Percentiles rank a stretch among this genome's conserved stretches.
Evolutionary conservation across 2,797 vertebrate species (phyloP).

Genomic region (Salmo trutta): DNA sequence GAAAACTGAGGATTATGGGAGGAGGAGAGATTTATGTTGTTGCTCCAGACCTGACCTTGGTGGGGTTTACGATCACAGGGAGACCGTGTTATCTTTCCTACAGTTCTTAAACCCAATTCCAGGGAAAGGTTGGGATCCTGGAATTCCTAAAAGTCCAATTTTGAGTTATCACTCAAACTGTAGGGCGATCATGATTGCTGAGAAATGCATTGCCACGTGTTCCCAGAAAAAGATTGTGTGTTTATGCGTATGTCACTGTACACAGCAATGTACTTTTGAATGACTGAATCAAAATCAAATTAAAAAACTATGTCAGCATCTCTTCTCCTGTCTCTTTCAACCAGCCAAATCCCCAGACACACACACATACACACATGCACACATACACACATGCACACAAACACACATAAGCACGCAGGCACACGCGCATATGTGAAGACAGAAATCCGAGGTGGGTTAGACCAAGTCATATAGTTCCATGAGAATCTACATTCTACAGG

Average conservation of each 20-base stretch:
- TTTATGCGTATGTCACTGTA: too few species aligned
- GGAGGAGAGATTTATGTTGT: not conserved
- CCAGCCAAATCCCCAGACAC: not conserved
- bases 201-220: not conserved
- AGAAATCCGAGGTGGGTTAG: slow-evolving; percentile 58
- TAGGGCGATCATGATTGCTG: not conserved
- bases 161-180: not conserved
- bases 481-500: slow-evolving; percentile 28
- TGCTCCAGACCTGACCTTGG: not conserved
- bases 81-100: not conserved
- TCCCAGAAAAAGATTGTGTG: not conserved
- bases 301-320: not conserved
- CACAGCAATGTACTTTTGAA: too few species aligned
- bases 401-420: not conserved
- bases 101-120: not conserved
- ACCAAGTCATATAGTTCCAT: slow-evolving; percentile 48
- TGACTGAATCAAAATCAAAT: too few species aligned
- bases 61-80: not conserved
- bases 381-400: not conserved
- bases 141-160: not conserved
- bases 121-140: not conserved
- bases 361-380: not conserved
- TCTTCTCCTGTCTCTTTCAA: not conserved
- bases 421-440: slow-evolving; percentile 60
- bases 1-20: not conserved